Evolutionary conservation across 2,113 vertebrate genomes (phyloP).

Genomic region (Dromas ardeola): DNA sequence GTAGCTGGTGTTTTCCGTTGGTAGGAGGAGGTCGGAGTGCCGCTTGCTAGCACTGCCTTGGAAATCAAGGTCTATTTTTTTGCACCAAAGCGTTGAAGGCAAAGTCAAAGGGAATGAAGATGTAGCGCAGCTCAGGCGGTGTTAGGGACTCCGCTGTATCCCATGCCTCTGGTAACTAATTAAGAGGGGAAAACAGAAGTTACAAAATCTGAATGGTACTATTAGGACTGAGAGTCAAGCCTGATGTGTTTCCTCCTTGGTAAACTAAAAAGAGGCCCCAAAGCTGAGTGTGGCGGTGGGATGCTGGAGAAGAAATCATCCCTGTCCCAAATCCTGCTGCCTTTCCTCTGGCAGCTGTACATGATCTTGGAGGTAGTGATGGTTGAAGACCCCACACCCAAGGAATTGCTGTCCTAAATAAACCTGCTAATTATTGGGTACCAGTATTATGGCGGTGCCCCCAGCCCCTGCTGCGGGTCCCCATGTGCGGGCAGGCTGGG

Average conservation of each 20-base stretch:
- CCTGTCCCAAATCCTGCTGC: background rate
- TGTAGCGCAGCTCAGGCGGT: background rate
- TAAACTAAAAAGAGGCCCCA: background rate
- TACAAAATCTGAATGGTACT: background rate
- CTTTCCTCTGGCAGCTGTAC: background rate
- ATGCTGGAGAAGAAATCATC: background rate
- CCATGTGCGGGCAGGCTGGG: background rate
- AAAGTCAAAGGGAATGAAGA: background rate
- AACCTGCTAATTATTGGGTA: background rate
- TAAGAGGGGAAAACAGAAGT: background rate
- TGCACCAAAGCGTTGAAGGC: background rate
- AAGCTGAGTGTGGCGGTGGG: background rate
- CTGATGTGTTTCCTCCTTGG: background rate
- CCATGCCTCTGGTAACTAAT: background rate
- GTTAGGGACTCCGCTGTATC: background rate
- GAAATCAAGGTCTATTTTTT: background rate
- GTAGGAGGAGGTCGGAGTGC: background rate
- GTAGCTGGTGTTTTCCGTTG: background rate
- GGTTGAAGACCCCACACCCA: background rate
- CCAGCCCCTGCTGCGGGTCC: background rate
- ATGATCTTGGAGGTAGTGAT: background rate
- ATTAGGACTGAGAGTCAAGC: background rate
- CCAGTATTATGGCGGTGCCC: fast-evolving
- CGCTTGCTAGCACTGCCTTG: background rate
- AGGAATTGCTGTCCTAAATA: background rate